Base-by-base conservation (phyloP, 2,797 vertebrate genomes). In the Protosalanx chinensis region DNA sequence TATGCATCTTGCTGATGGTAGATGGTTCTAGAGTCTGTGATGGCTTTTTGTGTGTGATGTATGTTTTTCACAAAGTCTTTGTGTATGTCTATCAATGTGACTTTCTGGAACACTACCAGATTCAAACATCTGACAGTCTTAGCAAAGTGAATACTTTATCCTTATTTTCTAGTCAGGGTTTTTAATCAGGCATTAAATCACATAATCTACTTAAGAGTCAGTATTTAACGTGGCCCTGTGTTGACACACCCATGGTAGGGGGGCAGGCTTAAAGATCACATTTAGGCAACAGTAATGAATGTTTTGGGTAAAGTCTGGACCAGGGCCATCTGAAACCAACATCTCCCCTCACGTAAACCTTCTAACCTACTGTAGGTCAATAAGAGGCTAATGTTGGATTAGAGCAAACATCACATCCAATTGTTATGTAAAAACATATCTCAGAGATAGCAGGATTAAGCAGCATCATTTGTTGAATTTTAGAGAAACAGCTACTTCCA, bases 131-230 rank as follows among this genome's bases (percentile, higher is more conserved):
- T 6, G 37, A 23, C 64, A 65, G 64, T 49, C n/a, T 65, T 13
- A 65, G 12, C 23, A 29, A 64, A 20, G 64, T 29, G n/a, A 46
- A 20, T 23, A 37, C 20, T 41, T 23, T 46, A 12, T 56, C n/a
- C 5, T 66, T 64, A 72, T 67, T 71, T 71, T 67, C 61, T 71
- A 69, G 58, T 71, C 33, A 60, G 63, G 49, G 20, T 64, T 71
- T 72, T 81, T 77, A 77, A 76, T 75, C 63, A 41, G 37, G 23
- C 66, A 59, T 66, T 79, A 76, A 76, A 76, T 68, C 75, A 68
- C 68, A 68, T 80, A 72, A 73, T 76, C 76, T 76, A 66, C 74
- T 80, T 74, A 72, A 72, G 30, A 66, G 72, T 58, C 67, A 37
- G 62, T 68, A 61, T 78, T 76, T 74, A 76, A 69, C 75, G 32